A percentile compares a stretch with the other conserved stretches of the same genome.
phyloP scores from a whole-genome alignment of 53 echinoderm and acorn worm species.

The Luidia sarsii region DNA sequence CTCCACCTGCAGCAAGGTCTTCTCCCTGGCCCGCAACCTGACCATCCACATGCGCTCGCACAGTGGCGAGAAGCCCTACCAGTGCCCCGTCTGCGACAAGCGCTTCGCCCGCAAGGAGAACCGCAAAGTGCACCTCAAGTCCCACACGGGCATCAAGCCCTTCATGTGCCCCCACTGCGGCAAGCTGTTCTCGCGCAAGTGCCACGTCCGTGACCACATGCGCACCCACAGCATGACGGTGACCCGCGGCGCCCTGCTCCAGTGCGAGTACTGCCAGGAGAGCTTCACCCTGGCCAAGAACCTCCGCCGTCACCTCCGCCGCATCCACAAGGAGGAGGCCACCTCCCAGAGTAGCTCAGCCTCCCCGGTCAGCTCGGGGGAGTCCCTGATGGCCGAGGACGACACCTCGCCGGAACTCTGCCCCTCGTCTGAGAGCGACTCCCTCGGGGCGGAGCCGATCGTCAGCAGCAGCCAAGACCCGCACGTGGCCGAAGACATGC shows the following conservation, averaged over 20 bases:
- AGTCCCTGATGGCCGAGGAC: slow-evolving; percentile 34
- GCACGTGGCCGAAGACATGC: slow-evolving; percentile 37
- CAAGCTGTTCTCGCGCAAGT: slow-evolving; percentile 93
- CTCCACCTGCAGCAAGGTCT: slow-evolving; percentile 87
- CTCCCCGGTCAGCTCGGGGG: slow-evolving; percentile 29
- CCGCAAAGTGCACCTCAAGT: slow-evolving; percentile 92
- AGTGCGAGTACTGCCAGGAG: slow-evolving; percentile 87
- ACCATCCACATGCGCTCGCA: slow-evolving; percentile 98
- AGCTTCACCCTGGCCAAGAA: slow-evolving; percentile 89
- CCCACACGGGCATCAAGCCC: slow-evolving; percentile 88
- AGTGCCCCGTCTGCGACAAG: slow-evolving; percentile 95
- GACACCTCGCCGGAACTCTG: slow-evolving; percentile 23
- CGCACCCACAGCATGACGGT: slow-evolving; percentile 75
- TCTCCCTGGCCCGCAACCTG: slow-evolving; percentile 82
- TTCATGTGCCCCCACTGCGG: slow-evolving; percentile 96
- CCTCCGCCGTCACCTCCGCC: slow-evolving; percentile 78
- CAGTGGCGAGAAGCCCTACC: slow-evolving; percentile 91
- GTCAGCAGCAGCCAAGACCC: slow-evolving; percentile 46
- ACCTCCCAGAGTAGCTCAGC: slow-evolving; percentile 38
- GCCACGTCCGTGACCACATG: slow-evolving; percentile 93
- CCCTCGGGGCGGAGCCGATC: slow-evolving; percentile 22
- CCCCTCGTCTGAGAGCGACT: slow-evolving; percentile 35
- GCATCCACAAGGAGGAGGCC: slow-evolving; percentile 72
- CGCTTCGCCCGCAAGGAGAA: slow-evolving; percentile 92
- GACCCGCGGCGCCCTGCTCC: slow-evolving; percentile 51